Base-by-base conservation (phyloP, 2,113 vertebrate genomes). In the Poicephalus gulielmi region DNA sequence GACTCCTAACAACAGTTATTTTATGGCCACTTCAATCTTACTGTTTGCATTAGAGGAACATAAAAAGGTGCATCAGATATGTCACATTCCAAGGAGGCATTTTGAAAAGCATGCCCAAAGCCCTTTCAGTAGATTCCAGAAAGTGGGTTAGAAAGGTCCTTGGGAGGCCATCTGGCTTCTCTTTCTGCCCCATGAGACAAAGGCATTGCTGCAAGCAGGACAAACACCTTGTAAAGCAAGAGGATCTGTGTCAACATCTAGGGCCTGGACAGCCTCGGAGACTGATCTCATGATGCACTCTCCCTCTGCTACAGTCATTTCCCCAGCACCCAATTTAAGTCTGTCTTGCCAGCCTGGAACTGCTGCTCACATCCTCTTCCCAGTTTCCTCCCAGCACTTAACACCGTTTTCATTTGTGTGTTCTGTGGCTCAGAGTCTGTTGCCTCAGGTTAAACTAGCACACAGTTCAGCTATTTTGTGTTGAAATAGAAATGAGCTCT, bases 401-500 rank as follows among this genome's bases (percentile, higher is more conserved):
- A 71, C 43, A 63, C 52, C 31, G 35, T 92, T 52, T 83, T 44
- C 24, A 33, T 69, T 94, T 85, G 73, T 87, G 52, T 88, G 33
- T 88, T 83, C 59, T 67, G 28, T 93, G 88, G 44, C 76, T 90
- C 41, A 27, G 19, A 53, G 46, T 93, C 35, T 77, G n/a, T 46
- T 86, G 90, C 50, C 46, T 81, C 79, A 63, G 63, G 59, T 94
- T 93, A 83, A 88, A 96, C 27, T 30, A 93, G 52, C 70, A 77
- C 57, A 57, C 11, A 27, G 1, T 68, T 94, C 47, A 83, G 47
- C 60, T 88, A 7, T 78, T 94, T 94, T 31, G 39, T 31, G 30
- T 55, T 95, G 77, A 89, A 95, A 78, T 43, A 86, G 43, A 73
- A 94, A 18, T 0, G 1, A 75, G 11, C 30, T 52, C 69, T 84